Evolutionary conservation across 1,140 invertebrate species (phyloP).

Genomic region (Calycopis cecrops): DNA sequence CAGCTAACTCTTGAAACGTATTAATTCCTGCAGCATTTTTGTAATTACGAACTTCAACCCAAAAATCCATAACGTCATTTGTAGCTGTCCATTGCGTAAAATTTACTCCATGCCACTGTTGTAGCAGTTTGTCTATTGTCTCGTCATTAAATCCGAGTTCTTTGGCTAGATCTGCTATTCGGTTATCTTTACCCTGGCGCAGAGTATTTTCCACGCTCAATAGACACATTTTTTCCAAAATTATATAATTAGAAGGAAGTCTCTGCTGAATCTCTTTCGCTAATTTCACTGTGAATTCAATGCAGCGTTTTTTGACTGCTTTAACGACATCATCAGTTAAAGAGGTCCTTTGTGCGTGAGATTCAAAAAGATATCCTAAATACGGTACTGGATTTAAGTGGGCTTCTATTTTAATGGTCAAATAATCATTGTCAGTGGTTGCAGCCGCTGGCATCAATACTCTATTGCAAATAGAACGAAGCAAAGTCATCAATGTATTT

Average conservation of each 20-base stretch:
- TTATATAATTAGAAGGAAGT: slow-evolving; percentile 4
- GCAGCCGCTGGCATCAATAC: slow-evolving; percentile 15
- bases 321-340: neutral
- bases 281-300: slow-evolving; percentile 3
- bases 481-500: slow-evolving; percentile 17
- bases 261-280: neutral
- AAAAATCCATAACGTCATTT: slow-evolving; percentile 7
- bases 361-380: slow-evolving; percentile 9
- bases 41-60: neutral
- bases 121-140: neutral
- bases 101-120: slow-evolving; percentile 1
- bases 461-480: slow-evolving; percentile 24
- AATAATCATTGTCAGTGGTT: slow-evolving; percentile 7
- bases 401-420: slow-evolving; percentile 4
- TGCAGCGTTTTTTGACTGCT: neutral
- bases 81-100: neutral
- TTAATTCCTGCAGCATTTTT: slow-evolving; percentile 19
- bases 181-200: neutral
- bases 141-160: neutral
- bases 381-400: slow-evolving; percentile 8
- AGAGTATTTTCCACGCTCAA: slow-evolving; percentile 2
- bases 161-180: neutral
- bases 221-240: slow-evolving; percentile 3
- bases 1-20: slow-evolving; percentile 31
- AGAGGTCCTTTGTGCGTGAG: neutral